Evolutionary conservation across 2,888 invertebrate species (phyloP), one percentile per base, ranked within the genome.

Genomic region (Himalopsyche kuldschensis): DNA sequence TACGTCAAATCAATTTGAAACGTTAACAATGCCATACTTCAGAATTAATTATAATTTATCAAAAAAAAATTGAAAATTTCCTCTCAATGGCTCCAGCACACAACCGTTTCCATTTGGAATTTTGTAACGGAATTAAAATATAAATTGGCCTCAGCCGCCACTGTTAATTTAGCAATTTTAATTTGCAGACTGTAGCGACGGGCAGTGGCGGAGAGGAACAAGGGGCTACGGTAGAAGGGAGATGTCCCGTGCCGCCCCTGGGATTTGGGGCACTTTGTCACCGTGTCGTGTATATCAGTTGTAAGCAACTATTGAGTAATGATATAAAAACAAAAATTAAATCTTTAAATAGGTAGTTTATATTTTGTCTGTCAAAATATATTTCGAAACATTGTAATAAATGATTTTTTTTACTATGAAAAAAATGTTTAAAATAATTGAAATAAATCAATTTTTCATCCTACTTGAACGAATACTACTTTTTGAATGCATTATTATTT

Each of bases 81-180:
- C 27, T 63, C 69, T 69, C 69, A 69, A 69, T 69, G 69, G 55
- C 30, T 20, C 69, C 27, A 69, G 69, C 27, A 30, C 27, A 6
- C 69, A 27, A 69, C 27, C 24, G 30, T 69, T 69, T 69, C 30
- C 69, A 69, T 69, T 69, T 69, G 24, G 75, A 78, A 75, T 78
- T 78, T 85, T 80, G 82, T 84, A 84, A 85, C 82, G 79, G 78
- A 80, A 85, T 85, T 85, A 85, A 85, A 85, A 85, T 84, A 84
- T 85, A 80, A 85, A 85, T 85, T 84, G 82, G 82, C 82, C 78
- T 46, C 75, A 80, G 82, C 75, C 79, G 82, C 83, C 83, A 46
- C 80, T 79, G 83, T 69, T 82, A 80, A 84, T 84, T 84, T 75
- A 81, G 78, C 47, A 77, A 82, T 84, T 84, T 80, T 80, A 77